A percentile compares a stretch with the other conserved stretches of the same genome.
Evolutionary conservation across 2,113 vertebrate genomes (phyloP).

Genomic region (Genyomyrus donnyi): DNA sequence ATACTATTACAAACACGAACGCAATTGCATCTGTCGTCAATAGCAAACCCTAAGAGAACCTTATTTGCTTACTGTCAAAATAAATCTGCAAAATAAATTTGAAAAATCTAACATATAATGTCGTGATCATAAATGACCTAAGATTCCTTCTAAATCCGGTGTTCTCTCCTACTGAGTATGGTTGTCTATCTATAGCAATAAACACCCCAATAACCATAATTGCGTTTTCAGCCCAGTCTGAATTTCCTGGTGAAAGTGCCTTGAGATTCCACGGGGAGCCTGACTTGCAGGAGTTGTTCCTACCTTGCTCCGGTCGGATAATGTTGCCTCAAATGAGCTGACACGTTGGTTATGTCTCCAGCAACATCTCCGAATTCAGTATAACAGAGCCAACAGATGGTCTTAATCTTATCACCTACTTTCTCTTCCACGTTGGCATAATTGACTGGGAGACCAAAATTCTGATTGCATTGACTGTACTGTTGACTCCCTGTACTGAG

Average conservation of each 20-base stretch:
- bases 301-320: background rate
- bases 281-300: background rate
- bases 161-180: background rate
- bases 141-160: background rate
- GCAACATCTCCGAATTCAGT: background rate
- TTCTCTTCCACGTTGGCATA: background rate
- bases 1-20: background rate
- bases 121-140: background rate
- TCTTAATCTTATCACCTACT: background rate
- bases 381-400: background rate
- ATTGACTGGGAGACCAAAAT: background rate
- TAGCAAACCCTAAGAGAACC: background rate
- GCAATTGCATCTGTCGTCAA: background rate
- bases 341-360: background rate
- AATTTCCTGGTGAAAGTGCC: background rate
- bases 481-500: background rate
- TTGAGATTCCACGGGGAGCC: background rate
- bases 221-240: background rate
- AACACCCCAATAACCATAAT: background rate
- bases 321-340: background rate
- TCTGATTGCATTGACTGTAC: background rate
- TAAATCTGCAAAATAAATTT: background rate
- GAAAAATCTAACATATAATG: background rate
- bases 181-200: background rate
- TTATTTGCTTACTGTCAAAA: background rate